Conservation (phyloP, 2,888 invertebrate genomes). For the Melanophora roralis region DNA sequence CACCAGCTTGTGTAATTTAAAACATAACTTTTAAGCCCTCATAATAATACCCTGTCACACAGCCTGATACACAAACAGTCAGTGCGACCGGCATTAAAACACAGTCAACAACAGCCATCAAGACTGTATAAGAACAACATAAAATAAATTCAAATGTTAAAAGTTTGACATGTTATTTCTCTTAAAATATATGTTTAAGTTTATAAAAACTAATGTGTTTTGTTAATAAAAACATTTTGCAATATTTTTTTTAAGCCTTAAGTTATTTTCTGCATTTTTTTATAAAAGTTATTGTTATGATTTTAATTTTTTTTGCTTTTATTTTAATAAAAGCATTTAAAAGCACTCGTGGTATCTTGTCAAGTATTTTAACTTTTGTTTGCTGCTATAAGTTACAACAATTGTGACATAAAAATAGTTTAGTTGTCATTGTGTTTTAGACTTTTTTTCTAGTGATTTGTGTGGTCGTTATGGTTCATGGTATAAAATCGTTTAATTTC, state of each 20-base stretch:
- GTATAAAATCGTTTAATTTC: conserved; percentile 64
- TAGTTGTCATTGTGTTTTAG: conserved; percentile 32
- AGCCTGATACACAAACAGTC: not conserved
- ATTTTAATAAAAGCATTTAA: conserved; percentile 12
- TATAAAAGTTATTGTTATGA: conserved; percentile 27
- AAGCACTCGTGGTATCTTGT: conserved; percentile 56
- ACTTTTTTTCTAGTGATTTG: conserved; percentile 56
- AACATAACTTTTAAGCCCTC: conserved; percentile 37
- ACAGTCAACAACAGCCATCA: conserved; percentile 1
- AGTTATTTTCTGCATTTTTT: conserved; percentile 27
- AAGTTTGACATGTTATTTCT: conserved; percentile 37
- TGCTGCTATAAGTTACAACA: not conserved
- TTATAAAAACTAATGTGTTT: conserved; percentile 26
- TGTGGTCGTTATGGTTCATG: conserved; percentile 63
- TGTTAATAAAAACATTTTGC: conserved; percentile 16
- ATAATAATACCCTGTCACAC: conserved; percentile 13
- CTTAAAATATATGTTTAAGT: conserved; percentile 15
- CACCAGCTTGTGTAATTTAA: conserved; percentile 39
- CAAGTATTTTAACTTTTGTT: conserved; percentile 6
- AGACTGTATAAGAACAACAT: not conserved
- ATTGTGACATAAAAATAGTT: conserved; percentile 32
- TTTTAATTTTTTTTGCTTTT: conserved; percentile 5
- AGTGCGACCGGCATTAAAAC: not conserved
- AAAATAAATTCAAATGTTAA: conserved; percentile 9
- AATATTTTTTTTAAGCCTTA: conserved; percentile 36